phyloP scores from a whole-genome alignment of 2,888 invertebrate genomes.

The Caenorhabditis angaria region DNA sequence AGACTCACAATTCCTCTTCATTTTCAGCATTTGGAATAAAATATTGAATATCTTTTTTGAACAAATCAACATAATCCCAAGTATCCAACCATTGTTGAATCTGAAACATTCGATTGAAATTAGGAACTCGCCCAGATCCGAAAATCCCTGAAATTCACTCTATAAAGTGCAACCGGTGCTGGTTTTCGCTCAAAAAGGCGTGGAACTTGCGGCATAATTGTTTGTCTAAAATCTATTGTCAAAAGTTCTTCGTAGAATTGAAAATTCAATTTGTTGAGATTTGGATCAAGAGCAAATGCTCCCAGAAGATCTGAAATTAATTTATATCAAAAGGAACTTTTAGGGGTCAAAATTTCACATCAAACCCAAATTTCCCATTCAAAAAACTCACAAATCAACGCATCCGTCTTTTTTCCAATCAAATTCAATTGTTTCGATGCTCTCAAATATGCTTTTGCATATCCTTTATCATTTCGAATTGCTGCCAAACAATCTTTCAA shows the following conservation, averaged over 20 bases:
- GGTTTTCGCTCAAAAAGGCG: slow-evolving; percentile 17
- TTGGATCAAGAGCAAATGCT: slow-evolving; percentile 30
- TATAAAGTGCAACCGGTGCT: slow-evolving; percentile 20
- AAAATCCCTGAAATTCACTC: slow-evolving; percentile 13
- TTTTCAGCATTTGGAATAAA: slow-evolving; percentile 14
- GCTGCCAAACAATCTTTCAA: slow-evolving; percentile 39
- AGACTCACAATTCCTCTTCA: slow-evolving; percentile 20
- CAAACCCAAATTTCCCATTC: neutral
- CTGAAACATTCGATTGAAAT: neutral
- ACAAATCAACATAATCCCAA: slow-evolving; percentile 37
- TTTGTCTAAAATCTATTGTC: slow-evolving; percentile 3
- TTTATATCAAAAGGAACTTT: neutral
- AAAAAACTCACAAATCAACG: slow-evolving; percentile 27
- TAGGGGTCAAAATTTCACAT: neutral
- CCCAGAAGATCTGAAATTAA: slow-evolving; percentile 29
- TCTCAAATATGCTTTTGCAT: slow-evolving; percentile 39
- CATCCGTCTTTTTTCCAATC: slow-evolving; percentile 39
- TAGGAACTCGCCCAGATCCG: too few relatives aligned
- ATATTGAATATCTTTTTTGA: slow-evolving; percentile 26
- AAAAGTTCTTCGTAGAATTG: slow-evolving; percentile 31
- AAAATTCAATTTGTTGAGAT: slow-evolving; percentile 31
- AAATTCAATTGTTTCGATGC: slow-evolving; percentile 29
- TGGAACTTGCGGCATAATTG: slow-evolving; percentile 19
- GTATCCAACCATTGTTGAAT: slow-evolving; percentile 43
- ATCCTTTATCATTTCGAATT: slow-evolving; percentile 30